phyloP scores from a whole-genome alignment of 2,113 vertebrate genomes.

The Camelus dromedarius region DNA sequence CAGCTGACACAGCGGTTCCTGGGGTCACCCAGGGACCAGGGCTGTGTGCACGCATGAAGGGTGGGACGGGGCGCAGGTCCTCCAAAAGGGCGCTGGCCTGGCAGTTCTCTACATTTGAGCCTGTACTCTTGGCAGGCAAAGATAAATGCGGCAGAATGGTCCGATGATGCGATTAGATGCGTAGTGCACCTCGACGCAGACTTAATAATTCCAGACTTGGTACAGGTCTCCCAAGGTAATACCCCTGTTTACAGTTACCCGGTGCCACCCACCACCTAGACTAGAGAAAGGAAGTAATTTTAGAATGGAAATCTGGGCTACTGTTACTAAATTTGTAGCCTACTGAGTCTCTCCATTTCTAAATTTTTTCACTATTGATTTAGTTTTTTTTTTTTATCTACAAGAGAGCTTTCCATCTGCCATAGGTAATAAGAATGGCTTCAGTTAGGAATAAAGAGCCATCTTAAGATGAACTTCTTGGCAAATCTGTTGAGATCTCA shows the following conservation, averaged over 20 bases:
- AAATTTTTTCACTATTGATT: background rate
- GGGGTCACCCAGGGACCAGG: fast-evolving
- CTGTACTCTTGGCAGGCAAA: background rate
- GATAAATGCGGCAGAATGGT: background rate
- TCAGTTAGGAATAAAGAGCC: background rate
- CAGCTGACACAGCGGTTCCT: background rate
- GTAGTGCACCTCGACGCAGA: background rate
- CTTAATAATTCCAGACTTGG: background rate
- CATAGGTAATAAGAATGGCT: background rate
- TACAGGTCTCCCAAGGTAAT: background rate
- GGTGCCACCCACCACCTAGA: background rate
- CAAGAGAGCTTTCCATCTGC: background rate
- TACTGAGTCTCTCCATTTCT: background rate
- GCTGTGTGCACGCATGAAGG: background rate
- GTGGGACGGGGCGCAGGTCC: background rate
- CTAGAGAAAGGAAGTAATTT: background rate
- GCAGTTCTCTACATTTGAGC: background rate
- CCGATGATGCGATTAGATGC: background rate
- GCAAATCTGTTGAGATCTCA: background rate
- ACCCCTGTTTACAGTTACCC: background rate
- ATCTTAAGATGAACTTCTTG: background rate
- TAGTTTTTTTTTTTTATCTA: background rate
- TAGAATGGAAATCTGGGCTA: background rate
- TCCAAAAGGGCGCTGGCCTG: background rate
- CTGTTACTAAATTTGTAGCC: background rate